Evolutionary conservation across 2,888 invertebrate species (phyloP), one percentile per base, ranked within the genome.

Genomic region (Autographa gamma): DNA sequence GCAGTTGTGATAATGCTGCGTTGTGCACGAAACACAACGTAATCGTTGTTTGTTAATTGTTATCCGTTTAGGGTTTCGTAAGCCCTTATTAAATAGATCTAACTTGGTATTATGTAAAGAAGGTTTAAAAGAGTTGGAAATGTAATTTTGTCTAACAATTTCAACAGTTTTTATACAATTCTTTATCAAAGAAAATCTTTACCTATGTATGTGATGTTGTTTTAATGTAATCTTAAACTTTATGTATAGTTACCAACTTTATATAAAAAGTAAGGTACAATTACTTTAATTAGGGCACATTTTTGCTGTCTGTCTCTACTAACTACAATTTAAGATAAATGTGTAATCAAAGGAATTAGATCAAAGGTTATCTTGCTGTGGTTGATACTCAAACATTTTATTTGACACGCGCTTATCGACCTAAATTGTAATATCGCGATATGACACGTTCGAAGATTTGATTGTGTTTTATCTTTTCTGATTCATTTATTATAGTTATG

Each of bases 341-440:
- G 61, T 54, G 64, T 60, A 62, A 38, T 70, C 59, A 68, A 70
- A 69, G 18, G 43, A 80, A 66, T 74, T 63, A 64, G 19, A 64
- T 41, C 79, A 43, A 9, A 38, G 81, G 79, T 79, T 80, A 81
- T 80, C 79, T 18, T 54, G 18, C 48, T 54, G 32, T 32, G 60
- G 64, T 62, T 63, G 61, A 41, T 64, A 66, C 48, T 80, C 59
- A 34, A 68, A 71, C 59, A 19, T 66, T 19, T 56, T 83, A 76
- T 83, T 64, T 61, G 71, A 52, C 70, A 74, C 71, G 70, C 56
- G 58, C 60, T 68, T 76, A 70, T 76, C 70, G 74, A 83, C 84
- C 77, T 71, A 71, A 19, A 69, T 76, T 66, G 56, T 61, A 48
- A 19, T 68, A 71, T 66, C 38, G 61, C 76, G 80, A 80, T 78